Conservation (phyloP, 2,888 invertebrate genomes). For the Macaria notata region DNA sequence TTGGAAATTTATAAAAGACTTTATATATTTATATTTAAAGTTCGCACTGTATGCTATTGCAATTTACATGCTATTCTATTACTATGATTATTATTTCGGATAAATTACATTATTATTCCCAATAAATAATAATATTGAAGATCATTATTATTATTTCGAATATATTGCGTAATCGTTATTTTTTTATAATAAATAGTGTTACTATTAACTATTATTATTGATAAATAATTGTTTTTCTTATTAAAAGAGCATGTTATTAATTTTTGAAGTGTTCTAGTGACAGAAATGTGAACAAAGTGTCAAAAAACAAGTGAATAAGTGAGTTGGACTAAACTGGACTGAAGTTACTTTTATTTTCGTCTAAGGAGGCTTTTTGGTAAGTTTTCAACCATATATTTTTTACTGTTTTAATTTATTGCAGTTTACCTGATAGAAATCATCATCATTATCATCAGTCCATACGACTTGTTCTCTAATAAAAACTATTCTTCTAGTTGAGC, state of each 20-base stretch:
- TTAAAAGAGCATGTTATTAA: constrained; percentile 4
- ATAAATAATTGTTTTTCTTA: neutral
- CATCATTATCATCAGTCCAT: neutral
- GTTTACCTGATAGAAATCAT: neutral
- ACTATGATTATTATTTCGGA: constrained; percentile 62
- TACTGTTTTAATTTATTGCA: no score
- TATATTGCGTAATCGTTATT: constrained; percentile 3
- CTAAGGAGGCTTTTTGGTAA: constrained; percentile 12
- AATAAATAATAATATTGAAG: constrained; percentile 1
- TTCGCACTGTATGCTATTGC: constrained; percentile 66
- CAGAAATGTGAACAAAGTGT: constrained; percentile 21
- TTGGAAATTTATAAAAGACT: constrained; percentile 56
- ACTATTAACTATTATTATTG: neutral
- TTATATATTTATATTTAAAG: constrained; percentile 65
- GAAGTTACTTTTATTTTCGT: constrained; percentile 1
- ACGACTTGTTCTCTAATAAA: no score
- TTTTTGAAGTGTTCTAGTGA: constrained; percentile 23
- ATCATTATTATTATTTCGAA: constrained; percentile 7
- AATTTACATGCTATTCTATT: constrained; percentile 66
- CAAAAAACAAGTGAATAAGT: constrained; percentile 12
- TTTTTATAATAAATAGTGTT: constrained; percentile 1
- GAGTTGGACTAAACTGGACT: constrained; percentile 11
- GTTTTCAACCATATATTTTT: neutral
- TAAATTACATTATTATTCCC: constrained; percentile 6
- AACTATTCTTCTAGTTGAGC: no score